A percentile compares a stretch with the other conserved stretches of the same genome.
These are phyloP conservation scores for Magallana nippona DNA, from an alignment of 2,888 invertebrate genomes.

Conservation along the genomic window DNA sequence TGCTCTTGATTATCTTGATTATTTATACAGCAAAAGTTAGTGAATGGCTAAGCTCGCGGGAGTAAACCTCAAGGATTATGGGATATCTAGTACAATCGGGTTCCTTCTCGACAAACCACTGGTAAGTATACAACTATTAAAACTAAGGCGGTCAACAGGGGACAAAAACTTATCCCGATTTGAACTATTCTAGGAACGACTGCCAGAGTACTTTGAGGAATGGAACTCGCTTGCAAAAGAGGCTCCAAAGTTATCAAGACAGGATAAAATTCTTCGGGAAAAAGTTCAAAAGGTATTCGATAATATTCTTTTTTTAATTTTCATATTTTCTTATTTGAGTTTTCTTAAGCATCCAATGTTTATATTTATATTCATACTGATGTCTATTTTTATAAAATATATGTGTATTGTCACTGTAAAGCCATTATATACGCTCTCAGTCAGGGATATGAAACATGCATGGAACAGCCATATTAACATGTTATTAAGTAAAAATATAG, in stretches of 20 bases:
- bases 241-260: slow-evolving; percentile 59
- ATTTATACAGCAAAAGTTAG: too few relatives aligned
- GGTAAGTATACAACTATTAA: not conserved
- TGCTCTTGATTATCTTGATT: too few relatives aligned
- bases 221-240: slow-evolving; percentile 67
- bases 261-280: slow-evolving; percentile 57
- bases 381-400: too few relatives aligned
- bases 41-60: not conserved
- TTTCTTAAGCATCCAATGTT: too few relatives aligned
- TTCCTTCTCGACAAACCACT: not conserved
- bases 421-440: too few relatives aligned
- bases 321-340: too few relatives aligned
- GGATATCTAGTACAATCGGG: not conserved
- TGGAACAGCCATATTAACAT: too few relatives aligned
- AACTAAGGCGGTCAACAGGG: not conserved
- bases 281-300: slow-evolving; percentile 62
- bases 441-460: too few relatives aligned
- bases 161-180: not conserved
- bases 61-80: not conserved
- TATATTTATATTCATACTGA: too few relatives aligned
- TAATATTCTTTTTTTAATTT: not conserved
- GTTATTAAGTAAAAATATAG: too few relatives aligned
- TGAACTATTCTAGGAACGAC: slow-evolving; percentile 53
- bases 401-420: too few relatives aligned
- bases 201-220: slow-evolving; percentile 68